Evolutionary conservation across 2,888 invertebrate species (phyloP), one percentile per base, ranked within the genome.

Genomic region (Catocala sponsa): DNA sequence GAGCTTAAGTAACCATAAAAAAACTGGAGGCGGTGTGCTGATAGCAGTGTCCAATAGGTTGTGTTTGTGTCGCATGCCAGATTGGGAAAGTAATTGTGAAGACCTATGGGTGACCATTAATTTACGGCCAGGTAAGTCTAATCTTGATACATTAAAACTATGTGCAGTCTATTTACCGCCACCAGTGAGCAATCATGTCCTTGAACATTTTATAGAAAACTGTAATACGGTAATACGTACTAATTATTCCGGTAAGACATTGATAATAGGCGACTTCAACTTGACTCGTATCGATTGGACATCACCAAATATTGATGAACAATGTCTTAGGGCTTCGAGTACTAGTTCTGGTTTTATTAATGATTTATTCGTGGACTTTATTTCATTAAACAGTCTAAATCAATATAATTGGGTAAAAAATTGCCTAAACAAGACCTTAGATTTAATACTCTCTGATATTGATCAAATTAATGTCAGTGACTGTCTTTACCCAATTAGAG

Each of bases 61-160:
- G 5, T 41, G 25, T 9, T 54, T 54, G 13, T 25, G 15, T 32
- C 54, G 54, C 12, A 49, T 49, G 35, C 5, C n/a, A 6, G 50
- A 59, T 33, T 59, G 59, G 59, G 59, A 59, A 13, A 54, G 49
- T 49, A 7, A 54, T 6, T 54, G 59, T n/a, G 59, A 59, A 44
- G 59, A 59, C 25, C 12, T 59, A 15, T 59, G 54, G 59, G 49
- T 59, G 11, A 53, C 12, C 0, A 48, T 59, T 13, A 47, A 59
- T 5, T 11, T 33, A 6, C 5, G 13, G 7, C 9, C 35, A 9
- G 33, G 44, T 10, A 43, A 9, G 6, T 43, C 12, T 12, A 13
- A 7, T 6, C 15, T 5, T 13, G 44, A 42, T 2, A 5, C 9
- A 11, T 4, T 57, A 13, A 51, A 43, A 35, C 6, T 51, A 44